Percentiles rank a stretch among this genome's conserved stretches.
phyloP scores from a whole-genome alignment of 2,888 invertebrate species.

The Leucophenga maculata region DNA sequence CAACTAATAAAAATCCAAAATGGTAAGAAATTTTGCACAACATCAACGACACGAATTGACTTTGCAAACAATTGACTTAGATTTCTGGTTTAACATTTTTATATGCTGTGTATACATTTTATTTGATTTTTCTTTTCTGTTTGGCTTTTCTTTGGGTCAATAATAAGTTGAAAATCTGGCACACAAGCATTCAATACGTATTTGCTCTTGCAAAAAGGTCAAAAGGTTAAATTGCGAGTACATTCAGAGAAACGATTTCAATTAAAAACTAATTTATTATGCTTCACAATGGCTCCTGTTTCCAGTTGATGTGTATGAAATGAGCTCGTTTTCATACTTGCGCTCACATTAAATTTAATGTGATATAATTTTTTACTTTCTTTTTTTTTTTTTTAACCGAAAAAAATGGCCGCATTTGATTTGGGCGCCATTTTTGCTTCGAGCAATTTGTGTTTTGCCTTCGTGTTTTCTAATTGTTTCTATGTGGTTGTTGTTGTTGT shows the following conservation, averaged over 20 bases:
- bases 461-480: conserved; percentile 13
- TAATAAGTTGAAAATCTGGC: no score
- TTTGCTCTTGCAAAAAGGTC: neutral
- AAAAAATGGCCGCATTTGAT: neutral
- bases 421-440: neutral
- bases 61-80: conserved; percentile 6
- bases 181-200: no score
- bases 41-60: neutral
- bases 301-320: no score
- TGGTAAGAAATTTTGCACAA: neutral
- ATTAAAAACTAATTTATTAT: conserved; percentile 4
- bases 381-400: no score
- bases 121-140: neutral
- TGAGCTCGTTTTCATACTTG: no score
- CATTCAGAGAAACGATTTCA: conserved; percentile 3
- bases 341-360: no score
- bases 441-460: neutral
- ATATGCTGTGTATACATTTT: neutral
- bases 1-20: neutral
- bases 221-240: conserved; percentile 4
- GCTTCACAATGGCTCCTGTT: neutral
- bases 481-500: no score
- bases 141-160: neutral
- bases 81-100: neutral
- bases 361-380: no score